Evolutionary conservation across 2,113 vertebrate genomes (phyloP).

Genomic region (Abramis brama): DNA sequence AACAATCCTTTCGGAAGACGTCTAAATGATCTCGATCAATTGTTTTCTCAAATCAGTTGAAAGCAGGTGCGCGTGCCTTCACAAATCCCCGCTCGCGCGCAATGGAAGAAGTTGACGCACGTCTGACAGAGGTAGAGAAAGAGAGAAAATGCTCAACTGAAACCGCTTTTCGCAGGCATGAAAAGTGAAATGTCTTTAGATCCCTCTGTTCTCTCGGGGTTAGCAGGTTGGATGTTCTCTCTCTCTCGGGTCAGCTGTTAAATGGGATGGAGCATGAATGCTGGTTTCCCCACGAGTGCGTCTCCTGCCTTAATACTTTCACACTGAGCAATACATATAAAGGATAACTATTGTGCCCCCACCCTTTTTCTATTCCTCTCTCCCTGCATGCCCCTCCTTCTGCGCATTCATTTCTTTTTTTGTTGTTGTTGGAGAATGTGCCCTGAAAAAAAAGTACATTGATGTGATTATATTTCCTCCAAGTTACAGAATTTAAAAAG

Average conservation of each 20-base stretch:
- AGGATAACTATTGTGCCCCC: neutral
- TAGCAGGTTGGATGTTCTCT: neutral
- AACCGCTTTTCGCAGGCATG: neutral
- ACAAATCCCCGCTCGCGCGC: neutral
- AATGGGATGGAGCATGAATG: conserved; percentile 1
- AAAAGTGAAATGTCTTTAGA: neutral
- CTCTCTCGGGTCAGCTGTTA: neutral
- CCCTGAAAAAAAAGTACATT: neutral
- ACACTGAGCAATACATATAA: conserved; percentile 19
- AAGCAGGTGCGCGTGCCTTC: neutral
- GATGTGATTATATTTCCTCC: neutral
- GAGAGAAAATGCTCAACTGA: neutral
- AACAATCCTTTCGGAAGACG: neutral
- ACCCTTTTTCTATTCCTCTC: neutral
- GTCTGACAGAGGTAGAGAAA: neutral
- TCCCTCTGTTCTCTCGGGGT: neutral
- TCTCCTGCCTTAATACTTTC: conserved; percentile 1
- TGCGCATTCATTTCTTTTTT: neutral
- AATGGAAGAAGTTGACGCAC: conserved; percentile 1
- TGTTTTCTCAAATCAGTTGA: neutral
- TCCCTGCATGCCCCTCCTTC: neutral
- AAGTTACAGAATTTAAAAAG: neutral
- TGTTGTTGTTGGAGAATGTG: neutral
- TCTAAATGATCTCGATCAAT: neutral
- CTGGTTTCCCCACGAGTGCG: conserved; percentile 15